A percentile compares a stretch with the other conserved stretches of the same genome.
These are phyloP conservation scores for Albula glossodonta DNA, from an alignment of 2,113 vertebrate genomes.

Conservation along the genomic window DNA sequence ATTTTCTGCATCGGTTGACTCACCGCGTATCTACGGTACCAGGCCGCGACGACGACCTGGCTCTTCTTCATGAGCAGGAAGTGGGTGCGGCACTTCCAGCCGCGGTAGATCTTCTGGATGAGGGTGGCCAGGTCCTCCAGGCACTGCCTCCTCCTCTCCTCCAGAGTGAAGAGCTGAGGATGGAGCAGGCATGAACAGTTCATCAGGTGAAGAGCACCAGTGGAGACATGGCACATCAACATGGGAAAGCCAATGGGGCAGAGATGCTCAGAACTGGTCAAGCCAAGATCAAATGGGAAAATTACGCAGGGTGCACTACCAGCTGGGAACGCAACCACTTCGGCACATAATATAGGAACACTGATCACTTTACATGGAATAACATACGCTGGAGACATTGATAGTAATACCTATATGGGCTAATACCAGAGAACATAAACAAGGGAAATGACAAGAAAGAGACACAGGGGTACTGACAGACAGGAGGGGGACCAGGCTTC, in stretches of 20 bases:
- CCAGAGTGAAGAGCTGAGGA: constrained; percentile 87
- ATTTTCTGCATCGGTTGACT: constrained; percentile 36
- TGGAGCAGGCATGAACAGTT: background rate
- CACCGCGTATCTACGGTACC: constrained; percentile 88
- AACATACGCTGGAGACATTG: no score
- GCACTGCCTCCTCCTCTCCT: constrained; percentile 85
- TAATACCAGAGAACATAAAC: background rate
- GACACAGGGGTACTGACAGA: background rate
- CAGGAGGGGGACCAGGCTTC: background rate
- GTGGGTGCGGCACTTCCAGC: constrained; percentile 86
- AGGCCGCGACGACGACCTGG: constrained; percentile 88
- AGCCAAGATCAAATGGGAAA: no score
- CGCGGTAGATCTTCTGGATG: constrained; percentile 95
- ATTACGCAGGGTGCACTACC: no score
- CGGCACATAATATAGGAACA: no score
- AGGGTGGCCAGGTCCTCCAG: constrained; percentile 89
- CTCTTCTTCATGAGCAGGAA: constrained; percentile 91
- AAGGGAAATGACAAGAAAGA: background rate
- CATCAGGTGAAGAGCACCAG: background rate
- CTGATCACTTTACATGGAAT: no score
- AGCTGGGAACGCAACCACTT: no score
- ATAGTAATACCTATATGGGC: no score
- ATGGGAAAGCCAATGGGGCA: no score
- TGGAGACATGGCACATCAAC: background rate
- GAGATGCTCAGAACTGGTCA: no score